Percentiles rank a stretch among this genome's conserved stretches.
Evolutionary conservation across 2,797 vertebrate species (phyloP).

Genomic region (Phoebastria nigripes): DNA sequence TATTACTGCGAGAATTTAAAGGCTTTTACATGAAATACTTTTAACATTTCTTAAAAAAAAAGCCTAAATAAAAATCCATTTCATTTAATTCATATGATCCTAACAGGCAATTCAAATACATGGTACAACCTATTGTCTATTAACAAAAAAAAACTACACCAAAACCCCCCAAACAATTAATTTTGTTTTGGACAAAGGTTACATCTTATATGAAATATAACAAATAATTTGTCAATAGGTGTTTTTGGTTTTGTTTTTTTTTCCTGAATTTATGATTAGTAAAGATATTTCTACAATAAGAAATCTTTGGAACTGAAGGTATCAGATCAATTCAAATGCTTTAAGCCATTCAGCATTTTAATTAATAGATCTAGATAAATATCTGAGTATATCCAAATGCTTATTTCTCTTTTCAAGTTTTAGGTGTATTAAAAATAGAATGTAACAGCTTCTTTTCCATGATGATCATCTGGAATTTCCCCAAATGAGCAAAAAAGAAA

Average conservation of each 20-base stretch:
- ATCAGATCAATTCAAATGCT: not conserved
- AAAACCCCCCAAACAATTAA: rapidly evolving
- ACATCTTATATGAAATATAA: not conserved
- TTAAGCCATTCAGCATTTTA: not conserved
- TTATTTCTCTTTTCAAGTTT: slow-evolving; percentile 45
- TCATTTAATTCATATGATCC: not conserved
- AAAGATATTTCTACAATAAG: not conserved
- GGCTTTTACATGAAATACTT: not conserved
- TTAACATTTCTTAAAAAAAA: not conserved
- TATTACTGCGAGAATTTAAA: not conserved
- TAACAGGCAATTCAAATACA: not conserved
- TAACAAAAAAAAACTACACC: not conserved
- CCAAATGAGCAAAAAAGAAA: not conserved
- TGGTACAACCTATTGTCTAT: not conserved
- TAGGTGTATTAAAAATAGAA: not conserved
- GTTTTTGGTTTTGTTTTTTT: not conserved
- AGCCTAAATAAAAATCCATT: not conserved
- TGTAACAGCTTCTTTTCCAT: slow-evolving; percentile 6
- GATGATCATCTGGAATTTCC: slow-evolving; percentile 8
- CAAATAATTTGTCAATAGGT: not conserved
- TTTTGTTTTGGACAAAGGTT: not conserved
- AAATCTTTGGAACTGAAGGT: not conserved
- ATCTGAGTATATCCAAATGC: slow-evolving; percentile 19
- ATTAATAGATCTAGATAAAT: slow-evolving; percentile 52
- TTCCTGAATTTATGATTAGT: not conserved